phyloP scores from a whole-genome alignment of 2,888 invertebrate species.

The Drosophila falleni region DNA sequence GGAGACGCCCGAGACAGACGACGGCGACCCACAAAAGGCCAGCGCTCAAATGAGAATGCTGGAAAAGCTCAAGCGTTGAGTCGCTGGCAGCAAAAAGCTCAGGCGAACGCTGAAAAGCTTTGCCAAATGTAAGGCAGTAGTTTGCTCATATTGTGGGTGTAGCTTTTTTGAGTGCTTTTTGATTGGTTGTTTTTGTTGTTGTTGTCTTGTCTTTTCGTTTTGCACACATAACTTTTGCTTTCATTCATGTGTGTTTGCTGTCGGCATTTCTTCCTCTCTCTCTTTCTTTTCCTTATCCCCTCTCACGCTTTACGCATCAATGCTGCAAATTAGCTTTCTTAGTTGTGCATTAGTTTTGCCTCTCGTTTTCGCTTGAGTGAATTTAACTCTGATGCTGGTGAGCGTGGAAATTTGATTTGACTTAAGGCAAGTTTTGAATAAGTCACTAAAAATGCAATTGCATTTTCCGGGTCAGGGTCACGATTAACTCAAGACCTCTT shows the following conservation, averaged over 20 bases:
- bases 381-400: constrained; percentile 9
- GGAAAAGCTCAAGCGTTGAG: constrained; percentile 56
- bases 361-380: constrained; percentile 40
- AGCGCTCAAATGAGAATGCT: constrained; percentile 67
- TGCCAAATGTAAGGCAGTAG: constrained; percentile 32
- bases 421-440: constrained; percentile 16
- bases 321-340: constrained; percentile 63
- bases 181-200: background rate
- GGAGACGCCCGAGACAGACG: constrained; percentile 32
- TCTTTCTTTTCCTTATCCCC: background rate
- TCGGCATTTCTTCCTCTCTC: constrained; percentile 1
- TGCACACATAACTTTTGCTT: constrained; percentile 50
- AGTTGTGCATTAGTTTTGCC: constrained; percentile 56
- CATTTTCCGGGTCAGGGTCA: constrained; percentile 54
- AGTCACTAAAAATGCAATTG: constrained; percentile 48
- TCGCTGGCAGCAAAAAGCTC: constrained; percentile 51
- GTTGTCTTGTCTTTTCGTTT: constrained; percentile 7
- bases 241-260: constrained; percentile 44
- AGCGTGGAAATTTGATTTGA: constrained; percentile 45
- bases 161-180: constrained; percentile 46
- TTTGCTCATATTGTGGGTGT: constrained; percentile 32
- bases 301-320: constrained; percentile 58
- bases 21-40: constrained; percentile 58
- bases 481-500: constrained; percentile 34
- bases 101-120: constrained; percentile 44